Conservation (phyloP, 2,888 invertebrate species). For the Pachydiplax longipennis region DNA sequence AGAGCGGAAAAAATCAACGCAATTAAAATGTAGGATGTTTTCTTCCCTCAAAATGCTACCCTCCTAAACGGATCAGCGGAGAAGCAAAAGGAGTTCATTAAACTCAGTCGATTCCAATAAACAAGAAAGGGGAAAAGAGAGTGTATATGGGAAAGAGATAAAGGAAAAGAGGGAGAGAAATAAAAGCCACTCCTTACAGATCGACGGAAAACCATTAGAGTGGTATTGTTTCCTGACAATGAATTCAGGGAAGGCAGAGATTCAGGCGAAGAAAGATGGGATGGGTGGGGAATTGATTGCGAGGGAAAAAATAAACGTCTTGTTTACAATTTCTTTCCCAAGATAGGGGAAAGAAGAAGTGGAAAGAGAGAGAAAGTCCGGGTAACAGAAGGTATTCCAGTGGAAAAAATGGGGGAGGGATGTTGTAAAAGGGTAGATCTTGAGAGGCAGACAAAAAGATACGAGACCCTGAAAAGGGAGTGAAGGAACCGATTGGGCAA, state of each 20-base stretch:
- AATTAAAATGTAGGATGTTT: neutral
- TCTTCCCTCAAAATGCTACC: neutral
- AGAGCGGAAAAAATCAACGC: neutral
- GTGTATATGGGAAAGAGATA: neutral
- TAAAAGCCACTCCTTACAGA: slow-evolving; percentile 13
- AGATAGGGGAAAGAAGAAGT: neutral
- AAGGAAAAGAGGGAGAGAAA: neutral
- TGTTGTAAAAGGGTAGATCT: neutral
- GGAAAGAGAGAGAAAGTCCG: neutral
- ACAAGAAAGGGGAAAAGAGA: neutral
- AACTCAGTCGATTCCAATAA: neutral
- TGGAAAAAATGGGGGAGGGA: neutral
- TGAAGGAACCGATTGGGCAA: slow-evolving; percentile 31
- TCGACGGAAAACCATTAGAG: slow-evolving; percentile 22
- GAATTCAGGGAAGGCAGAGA: neutral
- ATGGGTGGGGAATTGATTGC: slow-evolving; percentile 1
- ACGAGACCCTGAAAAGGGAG: slow-evolving; percentile 12
- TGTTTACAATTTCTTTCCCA: slow-evolving; percentile 11
- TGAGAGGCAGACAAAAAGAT: slow-evolving; percentile 2
- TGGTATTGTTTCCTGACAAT: slow-evolving; percentile 25
- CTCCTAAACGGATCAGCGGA: neutral
- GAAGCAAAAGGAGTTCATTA: slow-evolving; percentile 9
- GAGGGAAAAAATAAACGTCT: slow-evolving; percentile 27
- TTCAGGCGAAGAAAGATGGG: neutral
- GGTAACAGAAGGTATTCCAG: neutral